phyloP scores from a whole-genome alignment of 2,797 vertebrate species.

The Austrolebias charrua region DNA sequence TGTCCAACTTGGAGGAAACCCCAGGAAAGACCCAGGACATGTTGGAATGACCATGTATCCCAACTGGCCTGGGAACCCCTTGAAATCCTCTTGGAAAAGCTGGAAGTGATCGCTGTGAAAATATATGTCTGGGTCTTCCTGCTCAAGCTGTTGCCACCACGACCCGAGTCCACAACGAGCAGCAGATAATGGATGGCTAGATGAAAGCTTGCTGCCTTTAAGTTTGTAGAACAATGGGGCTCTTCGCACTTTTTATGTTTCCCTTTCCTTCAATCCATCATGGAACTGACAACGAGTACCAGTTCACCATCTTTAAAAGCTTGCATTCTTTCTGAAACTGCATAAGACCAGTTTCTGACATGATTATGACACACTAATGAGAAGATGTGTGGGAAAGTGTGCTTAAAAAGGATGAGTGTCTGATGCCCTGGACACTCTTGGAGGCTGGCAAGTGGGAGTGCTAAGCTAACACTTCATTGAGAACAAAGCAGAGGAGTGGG shows the following conservation, averaged over 20 bases:
- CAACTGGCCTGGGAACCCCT: no score
- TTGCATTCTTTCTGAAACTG: conserved; percentile 22
- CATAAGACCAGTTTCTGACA: conserved; percentile 37
- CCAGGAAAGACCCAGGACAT: no score
- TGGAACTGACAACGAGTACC: conserved; percentile 2
- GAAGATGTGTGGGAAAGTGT: conserved; percentile 44
- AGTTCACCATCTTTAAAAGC: conserved; percentile 16
- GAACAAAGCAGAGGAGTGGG: conserved; percentile 36
- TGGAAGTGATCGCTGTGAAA: no score
- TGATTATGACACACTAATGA: conserved; percentile 42
- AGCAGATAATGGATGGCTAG: no score
- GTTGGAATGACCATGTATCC: no score
- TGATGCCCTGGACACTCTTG: conserved; percentile 24
- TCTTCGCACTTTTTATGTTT: background rate
- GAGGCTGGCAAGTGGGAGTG: conserved; percentile 18
- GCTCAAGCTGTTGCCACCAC: no score
- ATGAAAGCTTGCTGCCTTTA: background rate
- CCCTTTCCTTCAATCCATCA: background rate
- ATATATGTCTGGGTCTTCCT: no score
- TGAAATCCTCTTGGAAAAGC: no score
- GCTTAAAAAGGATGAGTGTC: conserved; percentile 29
- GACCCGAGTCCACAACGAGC: no score
- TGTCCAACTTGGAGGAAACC: no score
- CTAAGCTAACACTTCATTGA: conserved; percentile 42
- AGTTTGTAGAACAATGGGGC: conserved; percentile 19